Percentiles rank a stretch among this genome's conserved stretches.
These are phyloP conservation scores for Atlantisia rogersi DNA, from an alignment of 2,113 vertebrate species.

Conservation along the genomic window DNA sequence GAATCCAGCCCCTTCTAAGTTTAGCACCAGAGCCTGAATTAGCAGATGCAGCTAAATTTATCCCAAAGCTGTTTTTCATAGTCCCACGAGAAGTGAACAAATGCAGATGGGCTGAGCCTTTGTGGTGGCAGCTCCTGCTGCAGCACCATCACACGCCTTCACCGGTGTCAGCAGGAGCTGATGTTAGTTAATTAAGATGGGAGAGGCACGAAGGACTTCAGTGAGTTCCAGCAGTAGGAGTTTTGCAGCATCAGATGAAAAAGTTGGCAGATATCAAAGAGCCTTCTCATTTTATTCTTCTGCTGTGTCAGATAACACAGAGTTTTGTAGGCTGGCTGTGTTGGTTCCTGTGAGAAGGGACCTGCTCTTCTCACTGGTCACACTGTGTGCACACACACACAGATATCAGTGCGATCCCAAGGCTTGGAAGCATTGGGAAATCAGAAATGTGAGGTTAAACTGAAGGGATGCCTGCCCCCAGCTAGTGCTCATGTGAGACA, in stretches of 20 bases:
- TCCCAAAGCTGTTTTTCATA: conserved; percentile 6
- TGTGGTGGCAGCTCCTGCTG: neutral
- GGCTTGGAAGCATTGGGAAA: neutral
- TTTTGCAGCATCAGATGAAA: neutral
- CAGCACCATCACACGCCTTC: neutral
- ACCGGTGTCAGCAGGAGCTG: neutral
- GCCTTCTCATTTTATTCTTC: neutral
- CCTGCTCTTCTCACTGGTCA: neutral
- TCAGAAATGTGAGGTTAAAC: neutral
- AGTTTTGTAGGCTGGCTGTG: neutral
- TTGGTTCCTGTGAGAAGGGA: neutral
- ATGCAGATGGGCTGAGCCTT: conserved; percentile 27
- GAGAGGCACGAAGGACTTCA: neutral
- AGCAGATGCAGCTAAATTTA: conserved; percentile 1
- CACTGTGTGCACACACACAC: neutral
- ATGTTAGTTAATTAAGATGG: neutral
- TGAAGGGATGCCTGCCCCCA: neutral
- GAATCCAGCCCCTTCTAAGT: neutral
- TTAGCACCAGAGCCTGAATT: neutral
- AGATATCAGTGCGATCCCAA: neutral
- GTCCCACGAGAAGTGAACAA: neutral
- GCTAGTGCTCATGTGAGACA: neutral
- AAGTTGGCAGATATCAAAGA: neutral
- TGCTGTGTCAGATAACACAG: neutral
- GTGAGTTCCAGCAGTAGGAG: neutral